Conservation (phyloP, 2,888 invertebrate genomes). For the Drosophila quasianomalipes region DNA sequence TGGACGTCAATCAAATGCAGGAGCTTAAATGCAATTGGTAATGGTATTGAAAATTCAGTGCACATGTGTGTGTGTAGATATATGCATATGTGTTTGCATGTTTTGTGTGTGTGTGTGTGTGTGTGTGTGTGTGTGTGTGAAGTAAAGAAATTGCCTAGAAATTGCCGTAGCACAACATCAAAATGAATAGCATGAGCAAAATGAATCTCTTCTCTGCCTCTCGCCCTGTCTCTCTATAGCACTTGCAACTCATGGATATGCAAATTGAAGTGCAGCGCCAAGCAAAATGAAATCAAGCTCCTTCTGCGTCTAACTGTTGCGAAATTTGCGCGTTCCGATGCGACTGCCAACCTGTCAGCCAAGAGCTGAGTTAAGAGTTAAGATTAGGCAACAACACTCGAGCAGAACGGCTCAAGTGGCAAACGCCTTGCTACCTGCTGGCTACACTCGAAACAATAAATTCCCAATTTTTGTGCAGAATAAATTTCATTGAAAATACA, state of each 20-base stretch:
- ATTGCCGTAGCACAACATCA: constrained; percentile 46
- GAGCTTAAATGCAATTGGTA: constrained; percentile 57
- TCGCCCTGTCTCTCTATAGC: not conserved
- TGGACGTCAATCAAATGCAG: constrained; percentile 63
- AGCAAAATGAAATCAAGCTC: constrained; percentile 43
- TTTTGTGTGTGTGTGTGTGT: not conserved
- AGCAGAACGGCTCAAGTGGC: constrained; percentile 50
- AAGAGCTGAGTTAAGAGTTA: constrained; percentile 5
- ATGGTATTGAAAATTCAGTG: constrained; percentile 43
- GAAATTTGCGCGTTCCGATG: constrained; percentile 33
- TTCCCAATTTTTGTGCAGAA: not conserved
- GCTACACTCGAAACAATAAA: not conserved
- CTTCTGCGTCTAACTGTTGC: constrained; percentile 58
- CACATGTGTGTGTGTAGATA: not conserved
- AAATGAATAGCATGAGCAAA: constrained; percentile 53
- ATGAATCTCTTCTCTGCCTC: constrained; percentile 25
- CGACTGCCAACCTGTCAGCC: constrained; percentile 24
- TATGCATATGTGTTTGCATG: not conserved
- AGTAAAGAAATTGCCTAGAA: constrained; percentile 58
- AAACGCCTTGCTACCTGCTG: constrained; percentile 17
- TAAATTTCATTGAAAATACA: not conserved
- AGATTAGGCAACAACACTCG: constrained; percentile 29
- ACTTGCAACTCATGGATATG: constrained; percentile 41
- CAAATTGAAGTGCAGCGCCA: constrained; percentile 62
- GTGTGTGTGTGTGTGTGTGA: constrained; percentile 12